These are phyloP conservation scores for Cryptocheilus praepositus DNA, from an alignment of 2,888 invertebrate genomes.

Conservation along the genomic window DNA sequence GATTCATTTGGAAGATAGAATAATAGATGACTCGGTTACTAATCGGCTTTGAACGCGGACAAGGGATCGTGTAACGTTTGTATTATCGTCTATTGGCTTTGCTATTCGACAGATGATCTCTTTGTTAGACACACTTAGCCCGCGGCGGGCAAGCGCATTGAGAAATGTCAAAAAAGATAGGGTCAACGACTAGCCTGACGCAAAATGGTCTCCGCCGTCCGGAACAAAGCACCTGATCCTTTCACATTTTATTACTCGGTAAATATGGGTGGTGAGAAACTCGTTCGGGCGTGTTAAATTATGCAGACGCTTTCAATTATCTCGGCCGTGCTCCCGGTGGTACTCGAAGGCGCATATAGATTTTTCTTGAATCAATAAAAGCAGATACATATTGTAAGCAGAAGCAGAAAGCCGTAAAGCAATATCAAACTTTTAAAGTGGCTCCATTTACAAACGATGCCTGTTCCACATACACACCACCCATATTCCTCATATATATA, in stretches of 20 bases:
- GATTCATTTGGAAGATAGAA: too few relatives aligned
- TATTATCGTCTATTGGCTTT: not conserved
- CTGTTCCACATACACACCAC: too few relatives aligned
- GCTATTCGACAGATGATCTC: conserved; percentile 31
- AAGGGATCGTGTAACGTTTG: too few relatives aligned
- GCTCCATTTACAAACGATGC: too few relatives aligned
- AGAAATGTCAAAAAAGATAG: conserved; percentile 16
- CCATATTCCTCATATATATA: too few relatives aligned
- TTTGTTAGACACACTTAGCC: conserved; percentile 35
- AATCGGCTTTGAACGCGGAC: too few relatives aligned
- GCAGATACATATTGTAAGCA: too few relatives aligned
- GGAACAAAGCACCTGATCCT: conserved; percentile 49
- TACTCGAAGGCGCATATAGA: too few relatives aligned
- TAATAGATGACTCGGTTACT: too few relatives aligned
- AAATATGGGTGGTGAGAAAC: conserved; percentile 46
- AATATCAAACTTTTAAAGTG: too few relatives aligned
- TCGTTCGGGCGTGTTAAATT: conserved; percentile 50
- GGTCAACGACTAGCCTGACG: conserved; percentile 26
- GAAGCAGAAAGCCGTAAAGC: too few relatives aligned
- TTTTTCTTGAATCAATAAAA: too few relatives aligned
- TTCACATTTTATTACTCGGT: conserved; percentile 35
- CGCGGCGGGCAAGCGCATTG: conserved; percentile 15
- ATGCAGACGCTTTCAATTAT: conserved; percentile 46
- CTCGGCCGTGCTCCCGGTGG: conserved; percentile 18
- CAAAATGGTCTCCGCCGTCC: conserved; percentile 32